Evolutionary conservation across 2,113 vertebrate genomes (phyloP).

Genomic region (Syngnathus floridae): DNA sequence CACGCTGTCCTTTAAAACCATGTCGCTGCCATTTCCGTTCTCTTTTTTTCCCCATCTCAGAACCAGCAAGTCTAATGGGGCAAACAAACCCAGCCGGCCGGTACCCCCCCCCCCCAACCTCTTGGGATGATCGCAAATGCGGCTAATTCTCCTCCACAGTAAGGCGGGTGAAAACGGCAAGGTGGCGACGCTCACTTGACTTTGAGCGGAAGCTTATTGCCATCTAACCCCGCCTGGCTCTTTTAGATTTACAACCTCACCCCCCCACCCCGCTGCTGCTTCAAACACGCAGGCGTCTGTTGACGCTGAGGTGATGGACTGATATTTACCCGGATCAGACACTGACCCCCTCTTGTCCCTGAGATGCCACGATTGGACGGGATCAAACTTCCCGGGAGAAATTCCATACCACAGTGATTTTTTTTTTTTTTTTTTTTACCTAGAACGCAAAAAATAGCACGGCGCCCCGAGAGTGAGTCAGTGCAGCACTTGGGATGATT

Average conservation of each 20-base stretch:
- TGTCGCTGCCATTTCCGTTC: constrained; percentile 31
- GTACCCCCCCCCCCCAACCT: constrained; percentile 10
- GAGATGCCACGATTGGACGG: constrained; percentile 17
- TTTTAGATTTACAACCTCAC: constrained; percentile 39
- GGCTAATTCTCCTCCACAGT: constrained; percentile 36
- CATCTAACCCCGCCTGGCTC: constrained; percentile 43
- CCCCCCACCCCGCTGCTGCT: not conserved
- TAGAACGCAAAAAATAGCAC: not conserved
- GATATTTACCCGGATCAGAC: constrained; percentile 25
- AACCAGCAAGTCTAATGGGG: constrained; percentile 44
- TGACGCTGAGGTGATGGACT: constrained; percentile 25
- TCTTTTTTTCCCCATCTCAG: constrained; percentile 29
- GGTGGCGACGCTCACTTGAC: constrained; percentile 23
- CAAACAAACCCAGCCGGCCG: constrained; percentile 24
- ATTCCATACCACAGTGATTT: not conserved
- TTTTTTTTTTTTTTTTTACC: not conserved
- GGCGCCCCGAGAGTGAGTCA: constrained; percentile 12
- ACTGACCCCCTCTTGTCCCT: constrained; percentile 32
- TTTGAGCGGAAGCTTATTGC: constrained; percentile 42
- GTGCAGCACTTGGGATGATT: constrained; percentile 24
- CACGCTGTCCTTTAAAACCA: constrained; percentile 17
- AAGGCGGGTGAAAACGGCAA: constrained; percentile 12
- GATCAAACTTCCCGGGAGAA: constrained; percentile 24
- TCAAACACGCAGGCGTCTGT: constrained; percentile 16
- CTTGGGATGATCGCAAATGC: constrained; percentile 22